phyloP scores from a whole-genome alignment of 92 coral and sea anemone genomes.

The Epizoanthus ramosus region DNA sequence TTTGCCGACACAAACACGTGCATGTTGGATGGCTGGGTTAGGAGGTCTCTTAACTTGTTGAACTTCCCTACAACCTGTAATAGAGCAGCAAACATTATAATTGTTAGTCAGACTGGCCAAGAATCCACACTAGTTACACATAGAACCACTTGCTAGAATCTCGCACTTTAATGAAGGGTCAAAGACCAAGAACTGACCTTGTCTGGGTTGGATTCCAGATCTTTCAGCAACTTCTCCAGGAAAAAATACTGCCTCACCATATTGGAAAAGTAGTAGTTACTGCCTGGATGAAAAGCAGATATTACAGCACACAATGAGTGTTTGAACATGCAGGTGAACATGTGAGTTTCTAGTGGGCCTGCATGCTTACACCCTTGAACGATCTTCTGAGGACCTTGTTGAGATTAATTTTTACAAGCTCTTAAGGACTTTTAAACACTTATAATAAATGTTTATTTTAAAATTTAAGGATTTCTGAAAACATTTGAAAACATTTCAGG shows the following conservation, averaged over 20 bases:
- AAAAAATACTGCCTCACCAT: constrained; percentile 88
- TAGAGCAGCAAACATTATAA: neutral
- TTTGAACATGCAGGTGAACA: too few species aligned
- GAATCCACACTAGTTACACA: neutral
- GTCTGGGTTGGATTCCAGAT: constrained; percentile 65
- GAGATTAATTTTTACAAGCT: too few species aligned
- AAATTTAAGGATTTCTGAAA: too few species aligned
- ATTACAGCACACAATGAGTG: neutral
- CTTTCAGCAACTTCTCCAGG: constrained; percentile 70
- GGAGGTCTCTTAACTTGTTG: constrained; percentile 65
- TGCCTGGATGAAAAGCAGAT: constrained; percentile 48
- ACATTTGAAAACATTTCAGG: too few species aligned
- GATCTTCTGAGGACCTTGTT: too few species aligned
- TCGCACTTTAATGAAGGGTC: too few species aligned
- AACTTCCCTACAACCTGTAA: constrained; percentile 80
- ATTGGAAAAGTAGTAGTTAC: constrained; percentile 78
- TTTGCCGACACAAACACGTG: constrained; percentile 91
- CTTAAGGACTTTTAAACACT: too few species aligned
- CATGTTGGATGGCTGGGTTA: constrained; percentile 79
- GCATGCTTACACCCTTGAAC: too few species aligned
- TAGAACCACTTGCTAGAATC: too few species aligned
- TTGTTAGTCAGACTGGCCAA: too few species aligned
- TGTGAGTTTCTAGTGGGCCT: too few species aligned
- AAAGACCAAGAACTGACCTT: constrained; percentile 59
- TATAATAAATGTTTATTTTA: too few species aligned